Evolutionary conservation across 2,113 vertebrate species (phyloP), one percentile per base, ranked within the genome.

Genomic region (Entosphenus tridentatus): DNA sequence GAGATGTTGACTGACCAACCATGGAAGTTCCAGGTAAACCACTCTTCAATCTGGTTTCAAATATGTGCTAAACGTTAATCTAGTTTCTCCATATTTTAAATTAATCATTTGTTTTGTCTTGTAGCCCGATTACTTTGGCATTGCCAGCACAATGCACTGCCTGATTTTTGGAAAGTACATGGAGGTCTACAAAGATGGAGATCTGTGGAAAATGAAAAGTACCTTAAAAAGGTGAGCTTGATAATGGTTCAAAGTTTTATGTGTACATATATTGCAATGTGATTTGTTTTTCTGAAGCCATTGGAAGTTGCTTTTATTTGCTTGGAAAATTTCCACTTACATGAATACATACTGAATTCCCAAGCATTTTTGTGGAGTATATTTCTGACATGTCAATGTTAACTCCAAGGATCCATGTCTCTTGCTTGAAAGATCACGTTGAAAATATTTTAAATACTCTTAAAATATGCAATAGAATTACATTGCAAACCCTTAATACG

Each of bases 161-260:
- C 78, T 97, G 84, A 78, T 97, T 68, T 91, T 95, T 1, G 93
- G 93, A 11, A 84, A 80, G 1, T 96, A 97, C 79, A 95, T 97
- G 89, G 78, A 81, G 74, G 82, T 93, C 21, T 81, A 73, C 62
- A 75, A 83, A 0, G 85, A 90, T 12, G 76, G 77, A 0, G 87
- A 85, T 0, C 16, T 83, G 57, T 97, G 91, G 89, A 95, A 78
- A 72, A 84, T 86, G 0, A 85, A 82, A 7, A 82, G 79, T 1
- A 56, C 73, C 11, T 96, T 95, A 58, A 85, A 83, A 77, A 84
- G 93, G 92, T 90, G 12, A 69, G 71, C 75, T 6, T 71, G 17
- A 8, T 68, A 54, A 2, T 13, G 11, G 56, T 18, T 18, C 3
- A n/a, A 55, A 68, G 55, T 68, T 12, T 12, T 8, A 69, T 62